Conservation (phyloP, 2,888 invertebrate genomes). For the Tenthredo livida region DNA sequence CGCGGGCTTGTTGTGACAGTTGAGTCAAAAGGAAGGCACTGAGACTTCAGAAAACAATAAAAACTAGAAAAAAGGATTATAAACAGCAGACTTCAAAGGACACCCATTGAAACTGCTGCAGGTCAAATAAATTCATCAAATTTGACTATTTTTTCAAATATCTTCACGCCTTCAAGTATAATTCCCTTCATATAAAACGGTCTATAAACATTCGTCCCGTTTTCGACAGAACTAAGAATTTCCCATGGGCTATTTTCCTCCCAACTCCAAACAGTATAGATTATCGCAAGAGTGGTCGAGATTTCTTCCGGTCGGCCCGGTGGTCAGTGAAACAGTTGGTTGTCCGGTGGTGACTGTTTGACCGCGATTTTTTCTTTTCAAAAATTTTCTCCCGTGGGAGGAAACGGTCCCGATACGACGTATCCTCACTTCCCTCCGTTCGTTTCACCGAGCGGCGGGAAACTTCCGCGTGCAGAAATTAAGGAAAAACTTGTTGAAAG, state of each 20-base stretch:
- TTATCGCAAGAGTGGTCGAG: constrained; percentile 41
- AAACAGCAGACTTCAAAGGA: constrained; percentile 35
- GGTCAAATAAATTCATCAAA: not conserved
- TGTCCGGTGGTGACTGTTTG: constrained; percentile 37
- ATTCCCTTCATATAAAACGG: not conserved
- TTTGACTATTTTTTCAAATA: constrained; percentile 1
- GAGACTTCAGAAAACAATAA: constrained; percentile 13
- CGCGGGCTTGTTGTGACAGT: constrained; percentile 35
- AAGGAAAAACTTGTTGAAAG: constrained; percentile 31
- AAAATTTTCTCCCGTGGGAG: constrained; percentile 49
- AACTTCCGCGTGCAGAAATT: constrained; percentile 19
- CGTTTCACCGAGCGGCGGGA: not conserved
- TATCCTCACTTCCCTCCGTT: not conserved
- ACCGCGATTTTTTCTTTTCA: not conserved
- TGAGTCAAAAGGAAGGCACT: constrained; percentile 44
- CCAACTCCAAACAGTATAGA: not conserved
- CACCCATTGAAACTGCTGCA: not conserved
- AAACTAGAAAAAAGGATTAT: not conserved
- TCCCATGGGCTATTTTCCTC: not conserved
- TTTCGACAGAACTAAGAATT: not conserved
- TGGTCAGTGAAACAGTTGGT: constrained; percentile 56
- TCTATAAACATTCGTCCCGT: not conserved
- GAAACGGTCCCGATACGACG: constrained; percentile 49
- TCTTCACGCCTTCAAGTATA: not conserved
- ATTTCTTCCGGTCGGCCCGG: constrained; percentile 61